Conservation (phyloP, 2,797 vertebrate species). For the Kryptolebias ocellatus region DNA sequence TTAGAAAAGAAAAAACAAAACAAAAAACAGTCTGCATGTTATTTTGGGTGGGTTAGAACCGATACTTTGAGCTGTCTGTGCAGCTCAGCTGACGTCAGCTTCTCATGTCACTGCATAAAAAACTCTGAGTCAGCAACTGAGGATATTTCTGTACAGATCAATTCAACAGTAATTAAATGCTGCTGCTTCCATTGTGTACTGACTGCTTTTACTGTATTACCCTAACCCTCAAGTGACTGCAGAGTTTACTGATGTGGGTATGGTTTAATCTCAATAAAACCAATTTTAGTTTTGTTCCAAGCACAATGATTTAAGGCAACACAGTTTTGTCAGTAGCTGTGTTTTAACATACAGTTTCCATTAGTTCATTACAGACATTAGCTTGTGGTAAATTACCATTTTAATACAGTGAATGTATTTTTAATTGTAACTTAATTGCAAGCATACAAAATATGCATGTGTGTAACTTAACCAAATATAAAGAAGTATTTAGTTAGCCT, state of each 20-base stretch:
- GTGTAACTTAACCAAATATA: neutral
- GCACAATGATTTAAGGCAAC: neutral
- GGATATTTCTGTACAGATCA: slow-evolving; percentile 34
- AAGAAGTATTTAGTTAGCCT: neutral
- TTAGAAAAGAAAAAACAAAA: too few relatives aligned
- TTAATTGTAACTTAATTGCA: neutral
- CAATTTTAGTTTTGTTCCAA: slow-evolving; percentile 6
- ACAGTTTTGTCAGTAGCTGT: slow-evolving; percentile 16
- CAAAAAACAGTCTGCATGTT: too few relatives aligned
- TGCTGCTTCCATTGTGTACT: slow-evolving; percentile 19
- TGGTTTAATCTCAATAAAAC: slow-evolving; percentile 23
- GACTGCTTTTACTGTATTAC: slow-evolving; percentile 36
- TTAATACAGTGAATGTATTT: neutral
- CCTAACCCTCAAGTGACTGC: slow-evolving; percentile 36
- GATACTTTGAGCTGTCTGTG: neutral
- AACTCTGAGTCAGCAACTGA: slow-evolving; percentile 38
- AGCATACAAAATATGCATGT: neutral
- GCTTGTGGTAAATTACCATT: neutral
- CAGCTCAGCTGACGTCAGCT: slow-evolving; percentile 16
- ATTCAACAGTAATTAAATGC: slow-evolving; percentile 57
- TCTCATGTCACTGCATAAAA: slow-evolving; percentile 19
- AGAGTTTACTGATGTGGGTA: slow-evolving; percentile 32
- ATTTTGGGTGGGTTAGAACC: too few relatives aligned
- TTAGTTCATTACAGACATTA: neutral
- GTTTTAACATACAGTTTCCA: slow-evolving; percentile 1